A percentile compares a stretch with the other conserved stretches of the same genome.
Conservation (phyloP, 2,888 invertebrate genomes). For the Parnassius apollo region DNA sequence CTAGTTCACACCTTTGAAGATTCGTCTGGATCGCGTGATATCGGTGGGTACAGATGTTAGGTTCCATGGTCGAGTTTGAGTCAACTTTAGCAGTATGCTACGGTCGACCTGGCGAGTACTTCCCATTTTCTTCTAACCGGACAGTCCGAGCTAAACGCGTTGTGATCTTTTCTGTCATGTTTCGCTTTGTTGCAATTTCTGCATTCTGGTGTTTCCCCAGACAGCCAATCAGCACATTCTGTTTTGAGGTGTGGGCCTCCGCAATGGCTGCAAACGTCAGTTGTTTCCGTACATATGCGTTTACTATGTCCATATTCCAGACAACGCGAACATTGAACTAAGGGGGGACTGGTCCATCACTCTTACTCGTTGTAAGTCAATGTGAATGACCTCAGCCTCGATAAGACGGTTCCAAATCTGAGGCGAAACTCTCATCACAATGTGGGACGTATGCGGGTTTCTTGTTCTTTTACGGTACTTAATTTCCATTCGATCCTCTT, state of each 20-base stretch:
- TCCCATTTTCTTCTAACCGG: too few relatives aligned
- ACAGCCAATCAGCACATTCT: background rate
- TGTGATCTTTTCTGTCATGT: too few relatives aligned
- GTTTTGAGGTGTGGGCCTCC: background rate
- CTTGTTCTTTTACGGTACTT: background rate
- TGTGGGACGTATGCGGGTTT: too few relatives aligned
- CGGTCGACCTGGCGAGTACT: too few relatives aligned
- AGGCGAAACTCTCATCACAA: too few relatives aligned
- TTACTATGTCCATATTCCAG: background rate
- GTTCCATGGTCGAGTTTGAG: too few relatives aligned
- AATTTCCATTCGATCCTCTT: background rate
- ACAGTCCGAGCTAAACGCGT: too few relatives aligned
- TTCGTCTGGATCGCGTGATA: background rate
- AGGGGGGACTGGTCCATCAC: background rate
- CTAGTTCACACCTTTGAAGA: too few relatives aligned
- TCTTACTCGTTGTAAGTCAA: slow-evolving; percentile 1
- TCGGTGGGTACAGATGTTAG: background rate
- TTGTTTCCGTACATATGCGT: background rate
- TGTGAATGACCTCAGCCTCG: background rate
- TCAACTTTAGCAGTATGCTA: too few relatives aligned
- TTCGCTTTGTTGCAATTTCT: slow-evolving; percentile 1
- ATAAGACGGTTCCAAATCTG: background rate
- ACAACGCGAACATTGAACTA: too few relatives aligned
- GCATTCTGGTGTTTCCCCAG: background rate
- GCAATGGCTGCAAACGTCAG: background rate